phyloP scores from a whole-genome alignment of 2,888 invertebrate species.

The Morpho deidamia region DNA sequence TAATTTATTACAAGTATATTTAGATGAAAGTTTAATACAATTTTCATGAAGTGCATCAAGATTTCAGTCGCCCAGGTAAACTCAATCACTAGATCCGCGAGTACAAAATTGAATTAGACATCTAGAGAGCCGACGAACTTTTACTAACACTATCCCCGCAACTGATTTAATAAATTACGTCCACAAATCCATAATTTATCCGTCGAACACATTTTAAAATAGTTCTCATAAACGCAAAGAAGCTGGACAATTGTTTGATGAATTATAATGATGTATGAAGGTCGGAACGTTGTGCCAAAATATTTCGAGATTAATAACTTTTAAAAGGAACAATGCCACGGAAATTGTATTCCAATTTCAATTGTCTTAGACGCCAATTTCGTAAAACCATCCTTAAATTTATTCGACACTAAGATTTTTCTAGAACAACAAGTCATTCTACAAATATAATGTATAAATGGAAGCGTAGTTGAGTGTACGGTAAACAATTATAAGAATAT shows the following conservation, averaged over 20 bases:
- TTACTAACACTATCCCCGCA: conserved; percentile 2
- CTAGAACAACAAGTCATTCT: conserved; percentile 38
- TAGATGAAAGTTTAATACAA: too few species aligned
- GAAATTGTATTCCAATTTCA: conserved; percentile 3
- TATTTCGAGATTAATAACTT: conserved; percentile 17
- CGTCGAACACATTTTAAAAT: conserved; percentile 18
- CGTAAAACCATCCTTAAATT: background rate
- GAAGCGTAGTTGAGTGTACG: conserved; percentile 26
- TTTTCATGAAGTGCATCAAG: background rate
- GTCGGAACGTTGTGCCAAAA: conserved; percentile 50
- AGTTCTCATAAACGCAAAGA: conserved; percentile 21
- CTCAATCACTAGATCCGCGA: background rate
- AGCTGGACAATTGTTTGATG: conserved; percentile 25
- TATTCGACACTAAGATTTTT: conserved; percentile 9
- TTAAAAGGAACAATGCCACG: conserved; percentile 6
- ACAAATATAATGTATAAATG: conserved; percentile 33
- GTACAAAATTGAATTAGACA: background rate
- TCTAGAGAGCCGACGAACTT: background rate
- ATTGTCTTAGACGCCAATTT: conserved; percentile 11
- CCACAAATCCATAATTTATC: conserved; percentile 21
- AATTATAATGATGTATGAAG: conserved; percentile 36
- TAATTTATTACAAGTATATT: too few species aligned
- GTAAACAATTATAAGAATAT: background rate
- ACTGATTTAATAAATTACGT: conserved; percentile 19
- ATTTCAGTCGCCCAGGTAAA: background rate